Evolutionary conservation across 2,113 vertebrate genomes (phyloP), one percentile per base, ranked within the genome.

Genomic region (Oryzias woworae): DNA sequence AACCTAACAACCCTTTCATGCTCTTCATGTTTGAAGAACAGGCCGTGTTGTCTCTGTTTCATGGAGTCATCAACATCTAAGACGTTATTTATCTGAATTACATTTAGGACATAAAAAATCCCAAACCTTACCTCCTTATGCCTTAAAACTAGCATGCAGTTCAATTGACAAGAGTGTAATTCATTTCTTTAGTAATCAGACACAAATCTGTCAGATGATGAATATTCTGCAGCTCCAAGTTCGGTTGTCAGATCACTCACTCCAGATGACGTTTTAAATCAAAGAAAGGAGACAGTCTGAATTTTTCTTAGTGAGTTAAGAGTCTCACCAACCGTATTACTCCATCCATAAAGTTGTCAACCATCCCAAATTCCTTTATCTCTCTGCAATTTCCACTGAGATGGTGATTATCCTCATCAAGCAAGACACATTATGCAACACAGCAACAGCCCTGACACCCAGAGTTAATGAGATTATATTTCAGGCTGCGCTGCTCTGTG

Each of bases 391-490:
- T 82, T 85, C 69, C 71, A 78, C 67, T 53, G 61, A 63, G 75
- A 75, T 54, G 67, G 63, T 20, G 71, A 88, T 86, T 88, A 82
- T 86, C 77, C 73, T 74, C 78, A 78, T 62, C 8, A 54, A 36
- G 76, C 31, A 44, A 86, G 78, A 82, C 86, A 80, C 74, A 85
- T 87, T 88, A 85, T 85, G 81, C 78, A 79, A 68, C 48, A 60
- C 66, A 82, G 80, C 77, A 75, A 83, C 81, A 80, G 78, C 77
- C 80, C 82, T 87, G 75, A 78, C 76, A 82, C 87, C 85, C 87
- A 85, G 75, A 78, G 71, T 59, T 86, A 85, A 87, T 87, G 80
- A 80, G 83, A 84, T 87, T 83, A 88, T 79, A 80, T 85, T 78
- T 86, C 75, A 80, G 84, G 69, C 73, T 81, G 73, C 22, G 65